phyloP scores from a whole-genome alignment of 2,888 invertebrate species.

The Caenorhabditis becei region DNA sequence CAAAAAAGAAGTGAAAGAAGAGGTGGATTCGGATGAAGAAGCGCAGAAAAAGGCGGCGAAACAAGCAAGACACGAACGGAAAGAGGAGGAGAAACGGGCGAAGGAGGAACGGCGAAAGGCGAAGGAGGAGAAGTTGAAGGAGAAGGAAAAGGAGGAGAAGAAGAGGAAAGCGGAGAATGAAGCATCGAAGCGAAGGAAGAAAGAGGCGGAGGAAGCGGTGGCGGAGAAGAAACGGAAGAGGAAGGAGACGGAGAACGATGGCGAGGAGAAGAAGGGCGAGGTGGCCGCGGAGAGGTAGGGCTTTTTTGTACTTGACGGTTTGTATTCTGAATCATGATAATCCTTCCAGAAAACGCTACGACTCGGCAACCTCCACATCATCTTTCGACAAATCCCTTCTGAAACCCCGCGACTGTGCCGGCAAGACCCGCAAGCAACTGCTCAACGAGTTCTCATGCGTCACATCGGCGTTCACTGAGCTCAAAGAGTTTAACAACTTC shows the following conservation, averaged over 20 bases:
- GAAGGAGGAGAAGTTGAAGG: slow-evolving; percentile 31
- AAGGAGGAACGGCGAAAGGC: slow-evolving; percentile 18
- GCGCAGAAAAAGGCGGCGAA: slow-evolving; percentile 9
- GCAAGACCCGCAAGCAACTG: slow-evolving; percentile 39
- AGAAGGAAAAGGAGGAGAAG: slow-evolving; percentile 38
- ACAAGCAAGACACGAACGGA: slow-evolving; percentile 22
- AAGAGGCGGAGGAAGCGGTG: slow-evolving; percentile 32
- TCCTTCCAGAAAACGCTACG: slow-evolving; percentile 7
- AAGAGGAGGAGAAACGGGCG: slow-evolving; percentile 6
- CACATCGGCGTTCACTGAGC: slow-evolving; percentile 15
- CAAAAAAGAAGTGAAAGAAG: slow-evolving; percentile 5
- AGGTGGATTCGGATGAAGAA: slow-evolving; percentile 12
- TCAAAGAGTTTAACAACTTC: slow-evolving; percentile 51
- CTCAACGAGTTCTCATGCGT: slow-evolving; percentile 48
- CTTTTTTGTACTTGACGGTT: too few relatives aligned
- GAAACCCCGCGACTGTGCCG: slow-evolving; percentile 4
- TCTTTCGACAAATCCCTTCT: not conserved
- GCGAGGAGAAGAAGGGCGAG: slow-evolving; percentile 20
- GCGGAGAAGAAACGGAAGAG: slow-evolving; percentile 9
- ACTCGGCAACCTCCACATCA: slow-evolving; percentile 5
- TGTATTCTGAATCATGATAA: not conserved
- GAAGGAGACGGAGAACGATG: not conserved
- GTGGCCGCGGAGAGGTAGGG: not conserved
- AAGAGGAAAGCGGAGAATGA: slow-evolving; percentile 26
- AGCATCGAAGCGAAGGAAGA: slow-evolving; percentile 30